phyloP scores from a whole-genome alignment of 1,140 invertebrate genomes.

The Calycopis cecrops region DNA sequence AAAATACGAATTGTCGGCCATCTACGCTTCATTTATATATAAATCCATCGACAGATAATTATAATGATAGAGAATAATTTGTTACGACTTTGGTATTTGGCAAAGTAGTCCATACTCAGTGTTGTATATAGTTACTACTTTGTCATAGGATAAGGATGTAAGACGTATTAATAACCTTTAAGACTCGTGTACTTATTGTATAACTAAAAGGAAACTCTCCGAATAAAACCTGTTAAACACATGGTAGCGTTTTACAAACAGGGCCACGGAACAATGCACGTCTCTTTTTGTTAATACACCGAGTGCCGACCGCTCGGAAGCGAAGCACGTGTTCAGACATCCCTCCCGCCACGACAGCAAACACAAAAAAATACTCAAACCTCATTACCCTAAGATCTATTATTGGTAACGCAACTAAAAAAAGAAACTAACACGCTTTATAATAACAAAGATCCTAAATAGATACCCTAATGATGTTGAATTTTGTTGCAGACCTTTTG shows the following conservation, averaged over 20 bases:
- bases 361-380: conserved; percentile 8
- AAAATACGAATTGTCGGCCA: no score
- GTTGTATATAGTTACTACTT: no score
- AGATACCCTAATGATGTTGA: no score
- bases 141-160: neutral
- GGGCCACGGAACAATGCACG: conserved; percentile 47
- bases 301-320: conserved; percentile 36
- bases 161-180: conserved; percentile 1
- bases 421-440: no score
- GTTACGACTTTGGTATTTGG: no score
- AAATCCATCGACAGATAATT: no score
- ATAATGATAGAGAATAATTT: no score
- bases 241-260: conserved; percentile 43
- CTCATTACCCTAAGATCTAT: neutral
- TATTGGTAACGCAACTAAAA: neutral
- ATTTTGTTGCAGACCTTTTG: no score
- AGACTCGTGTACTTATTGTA: conserved; percentile 7
- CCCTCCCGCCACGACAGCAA: conserved; percentile 35
- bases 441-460: no score
- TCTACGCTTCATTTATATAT: no score
- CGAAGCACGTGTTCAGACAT: conserved; percentile 58
- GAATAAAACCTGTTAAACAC: conserved; percentile 58
- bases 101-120: no score
- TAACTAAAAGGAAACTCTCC: conserved; percentile 18
- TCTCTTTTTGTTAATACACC: conserved; percentile 60